These are phyloP conservation scores for Premnoplex brunnescens DNA, from an alignment of 2,797 vertebrate genomes.

Conservation along the genomic window DNA sequence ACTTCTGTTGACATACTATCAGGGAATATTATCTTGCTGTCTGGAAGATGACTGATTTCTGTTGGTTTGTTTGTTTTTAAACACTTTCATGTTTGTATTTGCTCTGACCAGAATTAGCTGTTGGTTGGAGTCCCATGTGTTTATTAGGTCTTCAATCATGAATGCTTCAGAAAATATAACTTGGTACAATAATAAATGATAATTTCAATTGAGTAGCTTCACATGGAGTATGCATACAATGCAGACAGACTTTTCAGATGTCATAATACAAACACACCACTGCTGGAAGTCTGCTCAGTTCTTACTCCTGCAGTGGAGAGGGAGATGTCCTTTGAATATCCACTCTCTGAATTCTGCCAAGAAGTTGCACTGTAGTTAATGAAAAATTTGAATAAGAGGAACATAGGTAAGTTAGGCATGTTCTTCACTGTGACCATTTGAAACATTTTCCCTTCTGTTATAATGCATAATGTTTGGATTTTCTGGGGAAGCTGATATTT, in stretches of 20 bases:
- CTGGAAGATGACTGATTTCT: not conserved
- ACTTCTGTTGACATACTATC: not conserved
- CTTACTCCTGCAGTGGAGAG: not conserved
- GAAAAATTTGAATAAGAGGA: not conserved
- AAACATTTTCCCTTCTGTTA: not conserved
- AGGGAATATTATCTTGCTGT: not conserved
- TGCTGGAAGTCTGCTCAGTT: not conserved
- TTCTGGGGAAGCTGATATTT: not conserved
- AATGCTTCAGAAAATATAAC: not conserved
- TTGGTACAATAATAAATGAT: not conserved
- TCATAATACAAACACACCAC: not conserved
- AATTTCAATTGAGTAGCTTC: not conserved
- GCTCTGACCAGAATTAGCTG: not conserved
- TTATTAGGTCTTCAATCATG: not conserved
- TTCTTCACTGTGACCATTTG: not conserved
- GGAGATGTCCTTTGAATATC: not conserved
- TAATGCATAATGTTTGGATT: not conserved
- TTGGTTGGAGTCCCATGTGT: not conserved
- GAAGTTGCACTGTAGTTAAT: not conserved
- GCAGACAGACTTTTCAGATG: not conserved
- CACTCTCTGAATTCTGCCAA: not conserved
- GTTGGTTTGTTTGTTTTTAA: not conserved
- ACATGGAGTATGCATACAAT: accelerated
- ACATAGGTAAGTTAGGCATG: not conserved
- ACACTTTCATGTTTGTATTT: not conserved